phyloP scores from a whole-genome alignment of 1,140 invertebrate genomes.

The Epicauta chinensis region DNA sequence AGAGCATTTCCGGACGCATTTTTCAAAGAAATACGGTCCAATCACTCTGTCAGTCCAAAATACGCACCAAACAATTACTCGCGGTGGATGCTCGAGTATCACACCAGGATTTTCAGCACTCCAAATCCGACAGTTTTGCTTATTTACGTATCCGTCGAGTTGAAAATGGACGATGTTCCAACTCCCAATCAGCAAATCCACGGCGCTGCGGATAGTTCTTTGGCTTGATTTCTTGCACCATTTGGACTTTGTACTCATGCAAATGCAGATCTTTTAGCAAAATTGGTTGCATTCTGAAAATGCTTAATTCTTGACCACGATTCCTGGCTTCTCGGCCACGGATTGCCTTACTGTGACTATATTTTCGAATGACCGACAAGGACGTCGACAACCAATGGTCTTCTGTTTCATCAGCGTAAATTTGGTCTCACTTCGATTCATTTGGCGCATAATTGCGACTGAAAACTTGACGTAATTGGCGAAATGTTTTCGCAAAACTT shows the following conservation, averaged over 20 bases:
- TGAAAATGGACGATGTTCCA: background rate
- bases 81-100: too few relatives aligned
- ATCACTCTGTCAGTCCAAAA: too few relatives aligned
- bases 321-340: slow-evolving; percentile 21
- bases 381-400: background rate
- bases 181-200: background rate
- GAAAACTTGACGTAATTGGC: too few relatives aligned
- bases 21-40: too few relatives aligned
- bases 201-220: background rate
- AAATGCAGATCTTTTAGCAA: slow-evolving; percentile 25
- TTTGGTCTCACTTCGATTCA: background rate
- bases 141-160: too few relatives aligned
- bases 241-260: slow-evolving; percentile 24
- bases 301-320: slow-evolving; percentile 16
- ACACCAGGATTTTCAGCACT: too few relatives aligned
- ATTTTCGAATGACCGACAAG: slow-evolving; percentile 4
- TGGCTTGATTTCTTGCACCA: slow-evolving; percentile 19
- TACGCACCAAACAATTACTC: too few relatives aligned
- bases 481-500: background rate
- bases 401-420: background rate
- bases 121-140: too few relatives aligned
- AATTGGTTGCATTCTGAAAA: slow-evolving; percentile 26
- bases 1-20: too few relatives aligned
- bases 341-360: background rate
- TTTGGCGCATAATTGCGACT: background rate